Conservation (phyloP, 2,797 vertebrate species). For the Lophotriccus pileatus region DNA sequence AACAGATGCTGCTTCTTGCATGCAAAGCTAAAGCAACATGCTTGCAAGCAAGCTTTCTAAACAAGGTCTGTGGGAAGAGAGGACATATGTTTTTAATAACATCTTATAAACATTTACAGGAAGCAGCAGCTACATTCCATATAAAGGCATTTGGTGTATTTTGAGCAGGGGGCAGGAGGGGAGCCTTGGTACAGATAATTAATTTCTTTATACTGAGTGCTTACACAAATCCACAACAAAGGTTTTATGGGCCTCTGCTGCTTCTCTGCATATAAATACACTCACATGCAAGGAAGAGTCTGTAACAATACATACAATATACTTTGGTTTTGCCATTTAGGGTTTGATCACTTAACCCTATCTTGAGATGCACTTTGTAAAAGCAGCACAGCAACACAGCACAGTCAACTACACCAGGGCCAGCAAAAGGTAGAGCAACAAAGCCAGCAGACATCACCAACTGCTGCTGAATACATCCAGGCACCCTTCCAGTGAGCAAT, state of each 20-base stretch:
- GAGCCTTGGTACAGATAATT: constrained; percentile 4
- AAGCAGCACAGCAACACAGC: neutral
- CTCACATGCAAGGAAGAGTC: neutral
- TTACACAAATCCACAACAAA: constrained; percentile 30
- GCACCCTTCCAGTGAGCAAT: neutral
- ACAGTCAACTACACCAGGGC: neutral
- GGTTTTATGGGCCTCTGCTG: neutral
- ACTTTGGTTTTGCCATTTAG: neutral
- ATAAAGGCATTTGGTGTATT: constrained; percentile 58
- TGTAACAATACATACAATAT: neutral
- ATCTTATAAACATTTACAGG: constrained; percentile 66
- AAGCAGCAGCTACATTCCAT: constrained; percentile 55
- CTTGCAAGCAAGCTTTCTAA: constrained; percentile 21
- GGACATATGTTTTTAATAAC: constrained; percentile 65
- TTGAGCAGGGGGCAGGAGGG: constrained; percentile 4
- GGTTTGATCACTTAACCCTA: neutral
- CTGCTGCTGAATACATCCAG: neutral
- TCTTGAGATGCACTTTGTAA: neutral
- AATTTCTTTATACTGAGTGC: constrained; percentile 8
- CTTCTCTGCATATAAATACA: neutral
- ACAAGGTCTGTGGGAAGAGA: constrained; percentile 53
- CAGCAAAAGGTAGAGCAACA: neutral
- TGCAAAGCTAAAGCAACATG: constrained; percentile 33
- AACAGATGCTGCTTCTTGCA: constrained; percentile 28
- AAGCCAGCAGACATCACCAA: neutral